Evolutionary conservation across 2,113 vertebrate species (phyloP), one percentile per base, ranked within the genome.

Genomic region (Vimba vimba): DNA sequence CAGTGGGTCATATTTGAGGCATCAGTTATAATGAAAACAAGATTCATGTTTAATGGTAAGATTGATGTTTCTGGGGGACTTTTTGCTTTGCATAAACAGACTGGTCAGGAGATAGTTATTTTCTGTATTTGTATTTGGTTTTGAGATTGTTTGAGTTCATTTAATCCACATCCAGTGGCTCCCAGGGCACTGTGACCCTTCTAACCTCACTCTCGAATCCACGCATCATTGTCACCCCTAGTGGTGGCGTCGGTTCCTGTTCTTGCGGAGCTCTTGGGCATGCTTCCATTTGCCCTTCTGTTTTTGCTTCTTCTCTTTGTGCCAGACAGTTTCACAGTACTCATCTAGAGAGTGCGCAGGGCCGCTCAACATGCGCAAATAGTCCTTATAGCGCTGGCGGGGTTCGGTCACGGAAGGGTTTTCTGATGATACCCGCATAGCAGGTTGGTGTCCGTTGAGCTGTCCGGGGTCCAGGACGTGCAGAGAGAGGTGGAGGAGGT

Each of bases 281-380:
- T 98, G 97, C 90, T 99, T 99, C 98, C 98, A 99, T 84, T 99
- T 99, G 10, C 96, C 93, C 87, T 85, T 94, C 91, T 91, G 92
- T 85, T 94, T 94, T 8, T 95, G 94, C 91, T 95, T 98, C 91
- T 92, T 98, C 90, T 95, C 97, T 73, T 94, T 90, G 87, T 97
- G 94, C 98, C 98, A 99, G 92, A 99, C 96, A 52, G 97, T 96
- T 88, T 99, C 97, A 12, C 98, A 99, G 93, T 98, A 99, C 90
- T 99, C 97, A 85, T 99, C 98, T 81, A 99, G 92, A 87, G 97
- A 96, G 81, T 95, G 94, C 47, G 94, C 93, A 13, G 97, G 96
- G 79, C 96, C 95, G 92, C 96, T 97, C 91, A 98, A 95, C 0
- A 96, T 94, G 87, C 97, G 95, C 86, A 98, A 93, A 91, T 98